phyloP scores from a whole-genome alignment of 2,888 invertebrate species.

The Iphiclides podalirius region DNA sequence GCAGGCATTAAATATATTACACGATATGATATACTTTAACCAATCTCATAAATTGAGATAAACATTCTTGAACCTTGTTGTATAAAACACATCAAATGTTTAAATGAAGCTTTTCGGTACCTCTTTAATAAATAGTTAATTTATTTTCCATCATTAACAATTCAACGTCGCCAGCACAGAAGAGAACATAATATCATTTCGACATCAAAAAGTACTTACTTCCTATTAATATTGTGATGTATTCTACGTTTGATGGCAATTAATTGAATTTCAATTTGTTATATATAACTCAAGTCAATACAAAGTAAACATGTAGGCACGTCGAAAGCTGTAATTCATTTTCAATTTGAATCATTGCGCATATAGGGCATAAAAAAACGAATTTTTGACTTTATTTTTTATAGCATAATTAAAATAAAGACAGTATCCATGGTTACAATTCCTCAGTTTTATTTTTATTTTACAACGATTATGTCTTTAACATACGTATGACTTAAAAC shows the following conservation, averaged over 20 bases:
- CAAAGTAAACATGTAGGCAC: conserved; percentile 32
- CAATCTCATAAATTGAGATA: neutral
- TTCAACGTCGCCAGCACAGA: conserved; percentile 19
- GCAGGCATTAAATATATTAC: no score
- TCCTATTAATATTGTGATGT: conserved; percentile 33
- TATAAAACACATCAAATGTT: conserved; percentile 1
- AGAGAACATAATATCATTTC: conserved; percentile 25
- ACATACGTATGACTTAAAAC: conserved; percentile 52
- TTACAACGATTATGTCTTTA: conserved; percentile 65
- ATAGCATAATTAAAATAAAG: no score
- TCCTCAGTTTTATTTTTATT: conserved; percentile 56
- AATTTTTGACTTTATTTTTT: neutral
- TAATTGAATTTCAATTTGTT: conserved; percentile 46
- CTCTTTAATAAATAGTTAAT: conserved; percentile 13
- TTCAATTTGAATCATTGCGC: conserved; percentile 13
- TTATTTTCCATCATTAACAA: conserved; percentile 14
- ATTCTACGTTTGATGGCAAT: conserved; percentile 39
- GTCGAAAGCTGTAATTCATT: conserved; percentile 29
- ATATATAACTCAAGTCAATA: conserved; percentile 39
- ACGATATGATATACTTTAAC: no score
- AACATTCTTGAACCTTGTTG: neutral
- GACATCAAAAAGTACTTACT: conserved; percentile 22
- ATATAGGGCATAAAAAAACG: neutral
- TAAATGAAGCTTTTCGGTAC: neutral
- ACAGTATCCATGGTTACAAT: conserved; percentile 42